Evolutionary conservation across 2,113 vertebrate species (phyloP), one percentile per base, ranked within the genome.

Genomic region (Planiliza haematocheilus): DNA sequence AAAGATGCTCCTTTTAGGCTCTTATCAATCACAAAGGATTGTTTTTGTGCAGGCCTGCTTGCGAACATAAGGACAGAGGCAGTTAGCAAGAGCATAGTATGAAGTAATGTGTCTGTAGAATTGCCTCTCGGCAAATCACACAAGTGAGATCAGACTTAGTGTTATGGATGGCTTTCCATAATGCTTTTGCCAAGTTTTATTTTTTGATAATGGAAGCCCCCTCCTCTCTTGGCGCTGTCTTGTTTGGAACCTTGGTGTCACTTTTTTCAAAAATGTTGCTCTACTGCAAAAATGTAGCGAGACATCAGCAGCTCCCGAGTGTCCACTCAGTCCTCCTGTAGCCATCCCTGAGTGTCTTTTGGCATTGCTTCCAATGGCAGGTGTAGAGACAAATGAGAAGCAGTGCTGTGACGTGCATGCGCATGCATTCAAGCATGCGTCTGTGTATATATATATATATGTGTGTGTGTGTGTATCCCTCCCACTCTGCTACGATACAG

Each of bases 221-320:
- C 12, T 48, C 14, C 43, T 42, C 49, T 67, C 63, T 56, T n/a
- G 38, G 41, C 16, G 1, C 56, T 34, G 70, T 77, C 77, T 83
- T 66, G 72, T 82, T 87, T 76, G 62, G 70, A 80, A 38, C 58
- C 70, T 69, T 63, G 73, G 78, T 68, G 62, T 71, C 81, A 43
- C 46, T 86, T 87, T 87, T 81, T 87, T 71, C 24, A 30, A 69
- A 85, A 88, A 86, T 86, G 84, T 79, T 86, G 77, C 86, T 82
- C 48, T 24, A 1, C 70, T 85, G 86, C 88, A 81, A 83, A 85
- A 89, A 77, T 82, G 85, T 52, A 58, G 71, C 60, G 70, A 87
- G 84, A 71, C 79, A 73, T 41, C 52, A 38, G 75, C 61, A 0
- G 81, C 82, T 87, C 87, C 89, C 79, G 48, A 10, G 72, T 63